These are phyloP conservation scores for Eufriesea mexicana DNA, from an alignment of 1,140 invertebrate species.

Conservation along the genomic window DNA sequence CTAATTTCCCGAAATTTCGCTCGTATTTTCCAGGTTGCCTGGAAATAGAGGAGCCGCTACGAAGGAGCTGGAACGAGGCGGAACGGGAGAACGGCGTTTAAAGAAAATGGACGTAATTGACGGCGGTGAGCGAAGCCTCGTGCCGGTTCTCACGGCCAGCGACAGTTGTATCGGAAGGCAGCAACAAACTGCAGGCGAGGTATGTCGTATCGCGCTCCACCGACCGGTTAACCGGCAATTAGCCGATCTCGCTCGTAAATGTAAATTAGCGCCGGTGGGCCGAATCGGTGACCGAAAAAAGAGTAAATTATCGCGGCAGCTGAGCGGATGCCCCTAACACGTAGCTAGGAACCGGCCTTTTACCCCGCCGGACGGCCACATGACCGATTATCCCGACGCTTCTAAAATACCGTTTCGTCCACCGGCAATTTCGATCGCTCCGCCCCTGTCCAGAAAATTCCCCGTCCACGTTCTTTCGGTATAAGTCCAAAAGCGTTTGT, in stretches of 20 bases:
- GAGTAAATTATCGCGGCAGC: conserved; percentile 79
- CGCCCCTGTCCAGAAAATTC: neutral
- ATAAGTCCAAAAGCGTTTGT: too few species aligned
- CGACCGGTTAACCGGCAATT: conserved; percentile 83
- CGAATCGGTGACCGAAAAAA: conserved; percentile 77
- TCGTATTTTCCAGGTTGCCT: neutral
- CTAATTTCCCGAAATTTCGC: neutral
- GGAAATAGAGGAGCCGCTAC: neutral
- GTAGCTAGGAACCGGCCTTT: conserved; percentile 23
- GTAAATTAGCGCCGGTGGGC: conserved; percentile 74
- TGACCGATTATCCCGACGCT: conserved; percentile 5
- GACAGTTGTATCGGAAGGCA: conserved; percentile 65
- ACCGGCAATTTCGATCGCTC: neutral
- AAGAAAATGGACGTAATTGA: conserved; percentile 57
- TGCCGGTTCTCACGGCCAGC: conserved; percentile 63
- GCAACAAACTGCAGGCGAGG: conserved; percentile 66
- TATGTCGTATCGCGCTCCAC: conserved; percentile 64
- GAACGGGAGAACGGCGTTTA: conserved; percentile 12
- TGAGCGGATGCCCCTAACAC: conserved; percentile 74
- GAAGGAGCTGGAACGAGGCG: neutral
- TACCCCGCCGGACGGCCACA: conserved; percentile 24
- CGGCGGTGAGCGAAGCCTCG: conserved; percentile 38
- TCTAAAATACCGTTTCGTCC: conserved; percentile 18
- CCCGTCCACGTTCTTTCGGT: neutral
- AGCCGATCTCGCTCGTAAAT: conserved; percentile 79